Conservation (phyloP, 2,113 vertebrate genomes). For the Nasalis larvatus region DNA sequence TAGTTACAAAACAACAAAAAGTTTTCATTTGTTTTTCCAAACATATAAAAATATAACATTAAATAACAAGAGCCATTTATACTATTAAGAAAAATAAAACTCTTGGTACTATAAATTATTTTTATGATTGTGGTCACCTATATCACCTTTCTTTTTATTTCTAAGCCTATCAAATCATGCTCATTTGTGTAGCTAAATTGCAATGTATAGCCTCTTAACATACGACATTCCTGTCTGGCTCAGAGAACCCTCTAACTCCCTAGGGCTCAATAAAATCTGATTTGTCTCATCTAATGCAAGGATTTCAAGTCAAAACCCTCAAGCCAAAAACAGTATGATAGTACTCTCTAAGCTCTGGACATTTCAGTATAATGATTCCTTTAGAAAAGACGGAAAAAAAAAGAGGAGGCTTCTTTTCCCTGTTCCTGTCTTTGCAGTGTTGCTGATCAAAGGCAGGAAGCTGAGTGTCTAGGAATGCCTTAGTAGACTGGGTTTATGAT, state of each 20-base stretch:
- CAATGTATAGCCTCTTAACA: background rate
- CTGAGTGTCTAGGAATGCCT: background rate
- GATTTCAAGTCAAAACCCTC: slow-evolving; percentile 21
- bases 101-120: background rate
- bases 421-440: background rate
- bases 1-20: background rate
- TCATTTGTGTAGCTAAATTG: background rate
- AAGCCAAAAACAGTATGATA: background rate
- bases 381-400: background rate
- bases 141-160: background rate
- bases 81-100: background rate
- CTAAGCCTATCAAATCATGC: background rate
- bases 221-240: background rate
- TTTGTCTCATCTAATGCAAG: slow-evolving; percentile 18
- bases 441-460: background rate
- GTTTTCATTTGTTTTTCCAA: background rate
- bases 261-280: slow-evolving; percentile 38
- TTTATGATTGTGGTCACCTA: background rate
- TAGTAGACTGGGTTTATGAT: background rate
- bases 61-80: background rate
- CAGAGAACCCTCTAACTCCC: background rate
- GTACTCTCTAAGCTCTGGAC: background rate
- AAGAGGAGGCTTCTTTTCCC: background rate
- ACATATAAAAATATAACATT: background rate
- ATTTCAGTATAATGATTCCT: background rate